Evolutionary conservation across 2,888 invertebrate genomes (phyloP).

Genomic region (Mythimna vitellina): DNA sequence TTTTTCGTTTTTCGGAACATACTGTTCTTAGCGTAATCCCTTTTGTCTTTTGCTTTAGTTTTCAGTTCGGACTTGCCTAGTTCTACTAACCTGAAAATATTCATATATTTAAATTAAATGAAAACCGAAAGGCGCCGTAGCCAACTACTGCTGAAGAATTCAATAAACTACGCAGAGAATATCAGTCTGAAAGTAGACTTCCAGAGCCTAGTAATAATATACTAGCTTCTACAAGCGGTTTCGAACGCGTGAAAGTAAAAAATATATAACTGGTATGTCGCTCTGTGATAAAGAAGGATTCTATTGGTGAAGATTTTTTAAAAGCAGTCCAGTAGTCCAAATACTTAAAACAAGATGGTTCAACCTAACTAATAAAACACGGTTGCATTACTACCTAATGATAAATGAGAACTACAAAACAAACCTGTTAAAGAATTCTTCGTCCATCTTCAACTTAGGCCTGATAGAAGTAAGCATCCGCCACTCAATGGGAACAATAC

Average conservation of each 20-base stretch:
- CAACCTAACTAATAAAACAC: background rate
- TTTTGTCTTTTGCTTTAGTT: conserved; percentile 93
- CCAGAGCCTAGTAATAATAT: too few relatives aligned
- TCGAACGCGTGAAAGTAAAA: too few relatives aligned
- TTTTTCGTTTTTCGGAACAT: conserved; percentile 95
- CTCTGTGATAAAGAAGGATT: too few relatives aligned
- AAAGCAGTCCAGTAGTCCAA: background rate
- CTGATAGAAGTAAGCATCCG: conserved; percentile 97
- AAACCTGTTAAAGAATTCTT: conserved; percentile 96
- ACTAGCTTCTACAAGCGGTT: too few relatives aligned
- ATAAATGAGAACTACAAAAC: background rate
- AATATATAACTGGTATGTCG: too few relatives aligned
- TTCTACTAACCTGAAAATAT: conserved; percentile 92
- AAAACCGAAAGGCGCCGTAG: background rate
- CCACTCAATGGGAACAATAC: conserved; percentile 97
- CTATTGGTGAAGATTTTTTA: too few relatives aligned
- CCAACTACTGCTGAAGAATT: too few relatives aligned
- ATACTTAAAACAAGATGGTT: background rate
- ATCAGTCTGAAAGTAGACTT: background rate
- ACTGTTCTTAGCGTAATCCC: conserved; percentile 92
- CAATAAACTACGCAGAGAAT: background rate
- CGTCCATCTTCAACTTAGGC: conserved; percentile 95
- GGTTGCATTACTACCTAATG: background rate
- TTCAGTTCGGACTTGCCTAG: conserved; percentile 94
- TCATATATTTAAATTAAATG: background rate